Conservation (phyloP, 2,888 invertebrate species). For the Mesorhabditis sp. region DNA sequence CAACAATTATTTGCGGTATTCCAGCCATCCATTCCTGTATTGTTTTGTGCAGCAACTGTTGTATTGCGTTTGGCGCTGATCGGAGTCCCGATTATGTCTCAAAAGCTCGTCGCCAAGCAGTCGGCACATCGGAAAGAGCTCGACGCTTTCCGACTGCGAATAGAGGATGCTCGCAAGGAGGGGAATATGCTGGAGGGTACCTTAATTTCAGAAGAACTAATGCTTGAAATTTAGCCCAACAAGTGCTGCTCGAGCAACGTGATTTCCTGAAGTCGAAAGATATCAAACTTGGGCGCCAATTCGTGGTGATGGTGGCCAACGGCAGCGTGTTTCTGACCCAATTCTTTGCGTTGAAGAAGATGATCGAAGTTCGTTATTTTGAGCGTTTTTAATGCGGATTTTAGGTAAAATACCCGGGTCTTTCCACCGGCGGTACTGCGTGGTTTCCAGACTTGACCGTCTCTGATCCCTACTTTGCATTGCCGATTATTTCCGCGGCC, state of each 20-base stretch:
- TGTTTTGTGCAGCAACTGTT: conserved; percentile 69
- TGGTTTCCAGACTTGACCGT: conserved; percentile 91
- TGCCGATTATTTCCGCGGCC: conserved; percentile 79
- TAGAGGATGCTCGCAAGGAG: conserved; percentile 75
- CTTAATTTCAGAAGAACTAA: conserved; percentile 14
- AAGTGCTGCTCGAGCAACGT: conserved; percentile 49
- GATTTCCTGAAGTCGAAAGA: conserved; percentile 46
- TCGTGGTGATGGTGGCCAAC: conserved; percentile 60
- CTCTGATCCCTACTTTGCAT: conserved; percentile 80
- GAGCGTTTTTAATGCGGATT: neutral
- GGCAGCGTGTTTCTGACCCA: conserved; percentile 85
- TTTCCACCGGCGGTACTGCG: conserved; percentile 79
- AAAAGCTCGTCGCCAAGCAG: conserved; percentile 71
- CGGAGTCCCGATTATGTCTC: conserved; percentile 78
- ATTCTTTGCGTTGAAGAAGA: conserved; percentile 79
- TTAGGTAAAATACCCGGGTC: conserved; percentile 76
- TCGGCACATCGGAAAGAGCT: conserved; percentile 81
- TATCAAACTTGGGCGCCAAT: conserved; percentile 44
- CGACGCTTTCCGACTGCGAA: conserved; percentile 75
- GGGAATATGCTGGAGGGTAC: conserved; percentile 46
- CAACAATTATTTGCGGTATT: conserved; percentile 73
- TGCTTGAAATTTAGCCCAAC: conserved; percentile 22
- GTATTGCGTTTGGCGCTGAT: conserved; percentile 75
- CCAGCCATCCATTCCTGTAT: neutral
- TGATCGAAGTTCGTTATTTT: conserved; percentile 71